Percentiles rank a stretch among this genome's conserved stretches.
These are phyloP conservation scores for Haliclona indistincta DNA, from an alignment of 37 sponge, comb jelly and placozoan species.

Conservation along the genomic window DNA sequence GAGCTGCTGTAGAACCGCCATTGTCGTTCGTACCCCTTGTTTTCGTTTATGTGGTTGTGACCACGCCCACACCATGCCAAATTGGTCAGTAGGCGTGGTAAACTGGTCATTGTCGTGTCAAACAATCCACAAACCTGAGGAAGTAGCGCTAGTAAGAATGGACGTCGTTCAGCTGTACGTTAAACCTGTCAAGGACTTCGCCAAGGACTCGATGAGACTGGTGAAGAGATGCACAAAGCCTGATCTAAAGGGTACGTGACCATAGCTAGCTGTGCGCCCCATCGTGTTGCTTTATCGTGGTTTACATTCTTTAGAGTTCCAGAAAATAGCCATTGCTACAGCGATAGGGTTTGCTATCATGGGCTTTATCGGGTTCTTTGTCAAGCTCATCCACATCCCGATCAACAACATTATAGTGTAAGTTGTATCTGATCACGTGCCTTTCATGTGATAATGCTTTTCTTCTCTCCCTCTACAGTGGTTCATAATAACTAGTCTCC, in stretches of 20 bases:
- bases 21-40: neutral
- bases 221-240: constrained; percentile 97
- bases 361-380: constrained; percentile 99
- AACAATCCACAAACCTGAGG: no score
- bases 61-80: no score
- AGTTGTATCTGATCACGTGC: constrained; percentile 29
- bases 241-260: constrained; percentile 86
- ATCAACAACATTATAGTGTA: constrained; percentile 99
- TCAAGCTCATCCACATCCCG: constrained; percentile 99
- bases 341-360: constrained; percentile 96
- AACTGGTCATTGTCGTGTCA: no score
- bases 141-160: no score
- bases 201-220: constrained; percentile 92
- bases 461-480: constrained; percentile 3
- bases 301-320: constrained; percentile 83
- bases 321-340: constrained; percentile 95
- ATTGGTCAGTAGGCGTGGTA: no score
- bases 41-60: no score
- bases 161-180: constrained; percentile 75
- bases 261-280: neutral
- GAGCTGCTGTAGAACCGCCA: constrained; percentile 1
- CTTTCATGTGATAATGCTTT: neutral
- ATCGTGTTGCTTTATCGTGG: neutral
- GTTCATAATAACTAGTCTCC: neutral
- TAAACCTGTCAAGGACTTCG: constrained; percentile 86